Base-by-base conservation (phyloP, 2,797 vertebrate species). In the Kryptolebias ocellatus region DNA sequence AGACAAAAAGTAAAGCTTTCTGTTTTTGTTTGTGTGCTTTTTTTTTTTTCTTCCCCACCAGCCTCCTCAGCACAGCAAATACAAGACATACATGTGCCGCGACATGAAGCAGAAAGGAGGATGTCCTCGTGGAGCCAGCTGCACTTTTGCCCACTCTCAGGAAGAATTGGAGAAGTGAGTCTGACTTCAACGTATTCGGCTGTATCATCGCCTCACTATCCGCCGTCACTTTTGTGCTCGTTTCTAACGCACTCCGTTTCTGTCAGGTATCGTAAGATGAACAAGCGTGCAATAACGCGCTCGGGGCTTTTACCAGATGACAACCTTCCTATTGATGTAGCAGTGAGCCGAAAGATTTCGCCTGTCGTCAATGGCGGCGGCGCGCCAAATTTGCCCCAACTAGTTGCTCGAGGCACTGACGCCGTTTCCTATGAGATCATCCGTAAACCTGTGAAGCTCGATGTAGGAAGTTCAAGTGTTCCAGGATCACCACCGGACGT, bases 81-180 rank as follows among this genome's bases (percentile, higher is more conserved):
- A 99, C 83, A 99, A 99, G 91, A 99, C 98, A 0, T 99, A 99
- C 76, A 99, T 99, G 98, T 99, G 98, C 84, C 94, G 98, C 54
- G 98, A 99, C 89, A 98, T 99, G 97, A 99, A 99, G 83, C 98
- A 98, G 89, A 96, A 98, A 87, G 98, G 98, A 78, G 98, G 98
- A 47, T 99, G 98, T 85, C 98, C 98, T 64, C 95, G 98, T 3
- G 98, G 98, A 61, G 96, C 97, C 83, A 99, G 97, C 94, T 99
- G 98, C 77, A 99, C 98, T 60, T 99, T 99, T 62, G 98, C 98
- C 83, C 98, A 99, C 87, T 98, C 98, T 53, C 98, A 99, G 91
- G 98, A 99, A 90, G 98, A 99, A 88, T 94, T 99, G 69, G 98
- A 99, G 90, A 99, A 98, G 98, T 99, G 85, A 95, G 98, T 78